Conservation (phyloP, 2,888 invertebrate species). For the Gymnosoma rotundatum region DNA sequence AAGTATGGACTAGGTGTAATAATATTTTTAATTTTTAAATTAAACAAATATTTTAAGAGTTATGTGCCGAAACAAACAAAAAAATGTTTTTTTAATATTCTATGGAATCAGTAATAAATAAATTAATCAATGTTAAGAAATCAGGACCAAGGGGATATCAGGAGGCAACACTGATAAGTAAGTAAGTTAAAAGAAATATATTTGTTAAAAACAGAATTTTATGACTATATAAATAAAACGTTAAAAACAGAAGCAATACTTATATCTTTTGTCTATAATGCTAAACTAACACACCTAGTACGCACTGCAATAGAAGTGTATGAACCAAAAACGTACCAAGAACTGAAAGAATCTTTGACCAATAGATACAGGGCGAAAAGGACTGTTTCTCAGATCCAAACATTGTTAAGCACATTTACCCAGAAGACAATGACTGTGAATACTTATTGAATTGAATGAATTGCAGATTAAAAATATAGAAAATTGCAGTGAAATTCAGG, state of each 20-base stretch:
- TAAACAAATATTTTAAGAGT: no score
- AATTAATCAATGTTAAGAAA: no score
- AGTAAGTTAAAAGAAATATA: not conserved
- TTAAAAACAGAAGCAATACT: no score
- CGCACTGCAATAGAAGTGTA: not conserved
- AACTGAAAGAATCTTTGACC: not conserved
- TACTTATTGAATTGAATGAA: conserved; percentile 9
- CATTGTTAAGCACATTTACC: not conserved
- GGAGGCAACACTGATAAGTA: conserved; percentile 5
- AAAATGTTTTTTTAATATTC: no score
- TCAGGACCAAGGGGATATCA: no score
- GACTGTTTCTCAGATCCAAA: not conserved
- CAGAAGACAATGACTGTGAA: no score
- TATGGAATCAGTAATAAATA: not conserved
- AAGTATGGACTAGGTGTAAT: no score
- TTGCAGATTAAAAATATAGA: conserved; percentile 7
- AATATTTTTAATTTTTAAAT: no score
- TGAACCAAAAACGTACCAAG: not conserved
- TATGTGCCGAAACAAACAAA: no score
- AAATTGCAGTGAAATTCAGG: not conserved
- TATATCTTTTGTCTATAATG: not conserved
- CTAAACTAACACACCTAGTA: not conserved
- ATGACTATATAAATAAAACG: conserved; percentile 1
- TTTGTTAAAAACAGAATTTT: conserved; percentile 3
- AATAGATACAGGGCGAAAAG: not conserved